Evolutionary conservation across 2,113 vertebrate genomes (phyloP).

Genomic region (Dicentrarchus labrax): DNA sequence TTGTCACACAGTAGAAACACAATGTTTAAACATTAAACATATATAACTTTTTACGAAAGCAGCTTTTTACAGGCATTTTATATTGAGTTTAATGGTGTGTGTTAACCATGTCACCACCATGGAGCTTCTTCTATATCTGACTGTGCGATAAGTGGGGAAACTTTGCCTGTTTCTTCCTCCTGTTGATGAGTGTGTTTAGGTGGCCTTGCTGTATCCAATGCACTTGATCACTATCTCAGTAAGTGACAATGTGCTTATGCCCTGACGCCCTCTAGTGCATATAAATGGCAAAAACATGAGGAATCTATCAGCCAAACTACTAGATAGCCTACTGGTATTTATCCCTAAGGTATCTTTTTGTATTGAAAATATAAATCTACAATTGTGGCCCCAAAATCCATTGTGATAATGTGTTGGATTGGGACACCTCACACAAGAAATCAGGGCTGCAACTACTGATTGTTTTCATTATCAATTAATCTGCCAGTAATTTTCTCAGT

Average conservation of each 20-base stretch:
- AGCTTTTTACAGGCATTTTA: too few relatives aligned
- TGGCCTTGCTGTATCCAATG: not conserved
- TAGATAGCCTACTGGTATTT: not conserved
- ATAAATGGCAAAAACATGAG: slow-evolving; percentile 17
- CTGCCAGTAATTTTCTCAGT: too few relatives aligned
- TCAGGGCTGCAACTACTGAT: not conserved
- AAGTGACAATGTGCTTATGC: not conserved
- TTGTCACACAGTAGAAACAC: too few relatives aligned
- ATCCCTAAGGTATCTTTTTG: not conserved
- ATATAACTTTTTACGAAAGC: too few relatives aligned
- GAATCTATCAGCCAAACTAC: not conserved
- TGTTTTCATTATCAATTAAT: not conserved
- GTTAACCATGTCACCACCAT: not conserved
- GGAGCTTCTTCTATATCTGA: not conserved
- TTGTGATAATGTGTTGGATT: not conserved
- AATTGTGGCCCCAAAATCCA: not conserved
- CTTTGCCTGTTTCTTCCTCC: not conserved
- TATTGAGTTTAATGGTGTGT: too few relatives aligned
- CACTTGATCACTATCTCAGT: not conserved
- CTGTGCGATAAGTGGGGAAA: not conserved
- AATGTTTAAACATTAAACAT: too few relatives aligned
- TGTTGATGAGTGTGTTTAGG: not conserved
- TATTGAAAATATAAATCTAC: not conserved
- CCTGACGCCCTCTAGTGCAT: slow-evolving; percentile 55
- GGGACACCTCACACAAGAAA: not conserved